Evolutionary conservation across 2,797 vertebrate species (phyloP), one percentile per base, ranked within the genome.

Genomic region (Myiotriccus ornatus): DNA sequence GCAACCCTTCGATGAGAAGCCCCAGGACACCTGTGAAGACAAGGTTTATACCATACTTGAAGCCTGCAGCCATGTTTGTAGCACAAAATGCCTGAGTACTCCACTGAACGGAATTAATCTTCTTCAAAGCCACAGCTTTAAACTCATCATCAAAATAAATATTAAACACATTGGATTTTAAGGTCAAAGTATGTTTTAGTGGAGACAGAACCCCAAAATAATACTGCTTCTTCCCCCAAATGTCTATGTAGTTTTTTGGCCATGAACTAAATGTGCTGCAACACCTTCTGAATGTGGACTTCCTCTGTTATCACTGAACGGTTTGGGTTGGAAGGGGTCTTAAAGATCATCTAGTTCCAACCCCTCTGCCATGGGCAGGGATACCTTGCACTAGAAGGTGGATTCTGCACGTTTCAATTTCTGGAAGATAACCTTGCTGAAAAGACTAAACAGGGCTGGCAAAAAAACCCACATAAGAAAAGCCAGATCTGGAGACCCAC

Each of bases 11-110:
- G 98, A 95, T 98, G 97, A 76, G 98, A 98, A 89, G 98, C 99
- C 94, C 99, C 99, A 28, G 99, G 98, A 98, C 99, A 99, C 97
- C 99, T 99, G 97, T 55, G 95, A 90, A 97, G 37, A 95, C 71
- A 97, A 49, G 1, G 24, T 14, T 68, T 19, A 49, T 9, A 64
- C 22, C 19, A 62, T 6, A 63, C 74, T 85, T 87, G 88, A 92
- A 79, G 37, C 34, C 55, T 63, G 50, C 76, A 37, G 46, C 35
- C 56, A 41, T 20, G 16, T 41, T 50, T 44, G 70, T 8, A 76
- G 78, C 32, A 71, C 18, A 65, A 73, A 89, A 90, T 3, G 28
- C n/a, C 13, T 1, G 1, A 67, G 22, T 14, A 20, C 28, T 41
- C 14, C 6, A 47, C 4, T 1, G 25, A 56, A 75, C 23, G 12